Base-by-base conservation (phyloP, 2,888 invertebrate species). In the Nasonovia ribisnigri region DNA sequence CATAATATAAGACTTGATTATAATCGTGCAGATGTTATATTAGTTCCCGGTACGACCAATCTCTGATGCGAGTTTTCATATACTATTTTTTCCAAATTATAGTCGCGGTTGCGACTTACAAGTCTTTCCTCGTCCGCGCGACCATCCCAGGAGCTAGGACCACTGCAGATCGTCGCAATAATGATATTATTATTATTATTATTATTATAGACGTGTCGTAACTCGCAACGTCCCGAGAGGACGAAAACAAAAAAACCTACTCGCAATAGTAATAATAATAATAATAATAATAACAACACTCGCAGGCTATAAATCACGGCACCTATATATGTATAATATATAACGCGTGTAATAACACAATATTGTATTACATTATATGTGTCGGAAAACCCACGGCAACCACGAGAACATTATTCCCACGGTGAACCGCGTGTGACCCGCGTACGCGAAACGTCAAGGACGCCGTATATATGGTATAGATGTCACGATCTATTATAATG, bases 371-470 rank as follows among this genome's bases (percentile, higher is more conserved):
- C n/a, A n/a, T n/a, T 60, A 60, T 46, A 29, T 6, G 26, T 36
- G 77, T 48, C 36, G 67, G 48, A 26, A 77, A 67, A 86, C 86
- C 84, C 86, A 87, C 92, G 46, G 60, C 26, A 24, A 36, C 77
- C 13, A 89, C 43, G 54, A 43, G 51, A 42, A 26, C 16, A 48
- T 67, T n/a, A 36, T 92, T 92, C 92, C 60, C 92, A 92, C 92
- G 87, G 86, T n/a, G 42, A 84, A 84, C n/a, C n/a, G 84, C 43
- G 91, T 48, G 92, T 48, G 92, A 87, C 87, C 60, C 86, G 60
- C 4, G 60, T 48, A 48, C 92, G 86, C 92, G 60, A 60, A 87
- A 67, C 48, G 48, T 46, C 92, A 87, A 92, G 92, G 92, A 87
- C 92, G 10, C 13, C 2, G 46, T 57, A 57, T 36, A 8, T 20